Percentiles rank a stretch among this genome's conserved stretches.
Conservation (phyloP, 2,797 vertebrate genomes). For the Rhynchotus rufescens region DNA sequence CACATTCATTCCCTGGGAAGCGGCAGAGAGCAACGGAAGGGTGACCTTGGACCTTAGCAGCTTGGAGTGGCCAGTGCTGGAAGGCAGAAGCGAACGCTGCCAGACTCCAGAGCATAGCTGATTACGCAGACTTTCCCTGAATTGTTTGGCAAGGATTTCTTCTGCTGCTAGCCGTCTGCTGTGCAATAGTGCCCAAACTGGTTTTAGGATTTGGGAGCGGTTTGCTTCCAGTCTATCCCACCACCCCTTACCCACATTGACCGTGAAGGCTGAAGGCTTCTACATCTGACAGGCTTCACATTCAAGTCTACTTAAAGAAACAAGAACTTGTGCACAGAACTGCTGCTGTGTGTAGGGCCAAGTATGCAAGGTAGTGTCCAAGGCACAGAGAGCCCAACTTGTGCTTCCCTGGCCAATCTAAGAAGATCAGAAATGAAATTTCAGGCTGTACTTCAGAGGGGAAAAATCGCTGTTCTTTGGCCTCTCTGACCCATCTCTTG, state of each 20-base stretch:
- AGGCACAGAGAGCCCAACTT: neutral
- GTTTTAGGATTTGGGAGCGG: neutral
- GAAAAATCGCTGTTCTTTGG: constrained; percentile 6
- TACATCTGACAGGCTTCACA: neutral
- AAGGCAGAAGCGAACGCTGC: neutral
- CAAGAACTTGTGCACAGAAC: neutral
- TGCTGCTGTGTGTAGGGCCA: neutral
- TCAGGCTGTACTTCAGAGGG: neutral
- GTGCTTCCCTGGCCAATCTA: neutral
- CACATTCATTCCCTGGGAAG: neutral
- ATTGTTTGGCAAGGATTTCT: neutral
- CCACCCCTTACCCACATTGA: neutral
- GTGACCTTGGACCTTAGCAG: neutral
- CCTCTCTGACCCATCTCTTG: neutral
- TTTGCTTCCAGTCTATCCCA: constrained; percentile 2
- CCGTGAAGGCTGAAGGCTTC: neutral
- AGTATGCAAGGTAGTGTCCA: rapidly evolving
- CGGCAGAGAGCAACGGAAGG: neutral
- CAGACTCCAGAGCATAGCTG: neutral
- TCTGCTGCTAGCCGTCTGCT: neutral
- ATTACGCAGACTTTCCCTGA: neutral
- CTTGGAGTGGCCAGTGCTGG: neutral
- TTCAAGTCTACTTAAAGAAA: neutral
- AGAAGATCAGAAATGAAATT: neutral
- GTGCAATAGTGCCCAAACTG: neutral